Base-by-base conservation (phyloP, 2,113 vertebrate species). In the Varanus komodoensis region DNA sequence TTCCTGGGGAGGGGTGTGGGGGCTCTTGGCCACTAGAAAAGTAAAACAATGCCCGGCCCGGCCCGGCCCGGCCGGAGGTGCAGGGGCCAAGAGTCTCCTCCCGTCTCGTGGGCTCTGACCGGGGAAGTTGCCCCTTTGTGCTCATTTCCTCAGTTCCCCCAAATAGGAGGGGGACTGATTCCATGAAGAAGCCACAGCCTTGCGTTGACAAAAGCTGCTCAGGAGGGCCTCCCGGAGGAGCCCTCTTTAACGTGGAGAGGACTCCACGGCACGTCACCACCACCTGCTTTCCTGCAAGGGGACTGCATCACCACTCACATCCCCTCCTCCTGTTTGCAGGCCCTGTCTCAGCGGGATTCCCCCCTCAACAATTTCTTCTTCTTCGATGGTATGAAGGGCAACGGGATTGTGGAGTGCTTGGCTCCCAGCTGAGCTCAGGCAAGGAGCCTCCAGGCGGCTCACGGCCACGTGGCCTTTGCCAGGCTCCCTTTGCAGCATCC, bases 341-440 rank as follows among this genome's bases (percentile, higher is more conserved):
- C 98, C 6, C 96, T 99, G n/a, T 99, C 98, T 86, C 98, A 98
- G 48, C 96, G 98, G 90, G 98, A 99, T 27, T 92, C 98, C 48
- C 99, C 98, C 15, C 98, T 98, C 97, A 98, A 98, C 93, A 99
- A 99, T 94, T 99, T 98, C 96, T 99, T 99, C 97, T 99, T 99
- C 96, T 99, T 99, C 0, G 98, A 99, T 0, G 98, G 98, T 21
- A 96, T 98, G 79, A 98, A 98, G 95, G 98, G 99, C 38, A 98
- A 92, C 1, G 98, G 98, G 0, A 85, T 98, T 14, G 98, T 99
- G 19, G 98, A 99, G 92, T 97, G 96, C 93, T 97, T 99, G 2
- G 98, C 98, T 64, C 94, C 96, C 12, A 97, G 97, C 91, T 98
- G 94, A 98, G 77, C 50, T 0, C 8, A 8, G 32, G 5, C 32